Evolutionary conservation across 1,140 invertebrate species (phyloP), one percentile per base, ranked within the genome.

Genomic region (Acromyrmex charruanus): DNA sequence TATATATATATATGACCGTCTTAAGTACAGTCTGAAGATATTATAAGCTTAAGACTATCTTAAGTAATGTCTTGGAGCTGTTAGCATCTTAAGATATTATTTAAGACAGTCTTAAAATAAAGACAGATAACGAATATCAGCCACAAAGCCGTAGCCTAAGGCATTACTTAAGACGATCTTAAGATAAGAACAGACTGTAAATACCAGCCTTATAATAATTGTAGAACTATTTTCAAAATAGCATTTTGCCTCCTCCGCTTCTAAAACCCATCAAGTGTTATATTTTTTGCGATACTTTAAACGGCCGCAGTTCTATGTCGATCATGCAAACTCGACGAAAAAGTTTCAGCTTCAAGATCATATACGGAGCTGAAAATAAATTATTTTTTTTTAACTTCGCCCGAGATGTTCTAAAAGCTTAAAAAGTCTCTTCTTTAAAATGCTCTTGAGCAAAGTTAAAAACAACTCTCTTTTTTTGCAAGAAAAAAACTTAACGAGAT

Each of bases 401-500:
- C 12, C 39, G 5, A 51, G 39, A 51, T 25, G 21, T 51, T 49
- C 6, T 51, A 0, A 51, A 69, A 51, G 39, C 39, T 69, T 69
- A 69, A 44, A 69, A 44, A 69, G 39, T 25, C 6, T 69, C 65
- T 68, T 51, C 12, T 44, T 69, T 69, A 51, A 69, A 49, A 25
- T 69, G 21, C 14, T 21, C 21, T 28, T n/a, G 44, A 69, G 39
- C 39, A 51, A 69, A 51, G 66, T 69, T 69, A 35, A 25, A 49
- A 25, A 25, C 3, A 69, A 51, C 39, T 69, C 16, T 51, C 66
- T 51, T 69, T 69, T 25, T 69, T 69, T 4, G 3, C 4, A 49
- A 35, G 6, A 51, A 25, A 51, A 51, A 69, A 69, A 51, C 12
- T 69, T 69, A 69, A 69, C 66, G 14, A 69, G 66, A 69, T 69